phyloP scores from a whole-genome alignment of 2,113 vertebrate species.

The Herpetotheres cachinnans region DNA sequence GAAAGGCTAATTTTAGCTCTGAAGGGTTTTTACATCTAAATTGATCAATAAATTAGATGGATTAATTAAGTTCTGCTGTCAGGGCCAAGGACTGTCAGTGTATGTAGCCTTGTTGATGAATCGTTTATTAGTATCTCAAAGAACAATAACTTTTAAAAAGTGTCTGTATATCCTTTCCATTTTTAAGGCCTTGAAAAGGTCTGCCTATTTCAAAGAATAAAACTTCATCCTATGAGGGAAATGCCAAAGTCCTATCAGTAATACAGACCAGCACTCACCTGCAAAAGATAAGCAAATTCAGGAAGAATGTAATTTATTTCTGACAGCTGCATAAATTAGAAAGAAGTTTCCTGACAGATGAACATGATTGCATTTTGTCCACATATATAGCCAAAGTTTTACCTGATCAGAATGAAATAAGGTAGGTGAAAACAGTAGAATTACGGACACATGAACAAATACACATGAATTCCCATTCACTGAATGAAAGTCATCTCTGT shows the following conservation, averaged over 20 bases:
- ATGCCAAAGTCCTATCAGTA: not conserved
- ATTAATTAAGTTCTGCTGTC: constrained; percentile 74
- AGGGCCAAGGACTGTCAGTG: constrained; percentile 52
- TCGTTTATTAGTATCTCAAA: not conserved
- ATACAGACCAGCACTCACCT: not conserved
- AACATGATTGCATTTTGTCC: not conserved
- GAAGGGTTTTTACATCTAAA: constrained; percentile 66
- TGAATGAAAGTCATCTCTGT: not conserved
- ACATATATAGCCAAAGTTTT: not conserved
- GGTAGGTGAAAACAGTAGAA: not conserved
- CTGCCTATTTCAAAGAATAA: not conserved
- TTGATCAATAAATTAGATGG: constrained; percentile 75
- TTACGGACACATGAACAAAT: not conserved
- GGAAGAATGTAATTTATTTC: not conserved
- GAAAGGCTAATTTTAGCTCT: constrained; percentile 61
- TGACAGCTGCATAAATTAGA: not conserved
- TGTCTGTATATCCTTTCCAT: not conserved
- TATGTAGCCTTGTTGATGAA: not conserved
- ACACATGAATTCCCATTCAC: not conserved
- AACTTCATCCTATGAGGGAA: not conserved
- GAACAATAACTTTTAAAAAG: not conserved
- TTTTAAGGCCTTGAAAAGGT: not conserved
- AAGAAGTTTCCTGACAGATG: not conserved
- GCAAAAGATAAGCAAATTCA: not conserved
- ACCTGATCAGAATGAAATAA: not conserved